Conservation (phyloP, 1,140 invertebrate species). For the Diachasma alloeum region DNA sequence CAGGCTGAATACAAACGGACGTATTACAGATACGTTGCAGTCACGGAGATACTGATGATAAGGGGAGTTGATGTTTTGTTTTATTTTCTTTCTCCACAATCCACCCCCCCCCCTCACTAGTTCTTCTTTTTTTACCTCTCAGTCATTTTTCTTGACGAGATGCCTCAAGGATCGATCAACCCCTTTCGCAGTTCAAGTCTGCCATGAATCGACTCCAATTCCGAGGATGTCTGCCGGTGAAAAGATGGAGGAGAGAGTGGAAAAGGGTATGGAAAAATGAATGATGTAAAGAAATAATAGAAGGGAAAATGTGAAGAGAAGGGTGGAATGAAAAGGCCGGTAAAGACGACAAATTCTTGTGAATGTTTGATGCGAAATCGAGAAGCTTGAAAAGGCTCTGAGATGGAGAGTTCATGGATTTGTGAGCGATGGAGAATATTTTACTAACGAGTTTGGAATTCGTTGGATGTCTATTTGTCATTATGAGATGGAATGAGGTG, state of each 20-base stretch:
- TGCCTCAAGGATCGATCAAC: conserved; percentile 19
- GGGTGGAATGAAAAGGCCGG: background rate
- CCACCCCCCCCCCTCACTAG: background rate
- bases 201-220: conserved; percentile 4
- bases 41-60: background rate
- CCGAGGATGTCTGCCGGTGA: background rate
- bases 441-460: conserved; percentile 6
- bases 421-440: background rate
- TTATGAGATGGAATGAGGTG: conserved; percentile 14
- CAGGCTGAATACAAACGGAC: conserved; percentile 57
- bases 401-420: background rate
- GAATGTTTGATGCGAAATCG: conserved; percentile 1
- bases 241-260: background rate
- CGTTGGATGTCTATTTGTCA: conserved; percentile 26
- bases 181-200: background rate
- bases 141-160: background rate
- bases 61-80: background rate
- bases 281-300: background rate
- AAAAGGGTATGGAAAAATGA: background rate
- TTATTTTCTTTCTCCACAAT: background rate
- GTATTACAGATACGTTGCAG: conserved; percentile 43
- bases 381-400: background rate
- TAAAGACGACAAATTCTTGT: conserved; percentile 15
- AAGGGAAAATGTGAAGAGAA: background rate
- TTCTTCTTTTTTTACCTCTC: background rate